Evolutionary conservation across 2,797 vertebrate genomes (phyloP).

Genomic region (Cyclopterus lumpus): DNA sequence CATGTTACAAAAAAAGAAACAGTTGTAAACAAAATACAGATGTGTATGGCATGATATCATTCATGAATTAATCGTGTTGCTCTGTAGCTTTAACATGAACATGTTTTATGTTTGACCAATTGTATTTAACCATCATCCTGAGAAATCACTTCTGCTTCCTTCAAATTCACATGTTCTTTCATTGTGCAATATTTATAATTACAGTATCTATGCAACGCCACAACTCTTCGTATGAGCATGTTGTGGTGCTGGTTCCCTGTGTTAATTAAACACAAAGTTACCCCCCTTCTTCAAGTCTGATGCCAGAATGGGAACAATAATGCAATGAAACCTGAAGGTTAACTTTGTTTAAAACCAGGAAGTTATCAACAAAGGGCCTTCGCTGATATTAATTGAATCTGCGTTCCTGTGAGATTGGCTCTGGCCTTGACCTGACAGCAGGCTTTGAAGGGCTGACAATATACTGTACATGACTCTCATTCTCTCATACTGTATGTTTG

Average conservation of each 20-base stretch:
- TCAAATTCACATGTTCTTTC: neutral
- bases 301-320: constrained; percentile 51
- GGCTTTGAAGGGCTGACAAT: constrained; percentile 34
- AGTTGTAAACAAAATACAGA: neutral
- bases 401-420: constrained; percentile 64
- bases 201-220: neutral
- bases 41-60: neutral
- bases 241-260: neutral
- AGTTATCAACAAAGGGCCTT: constrained; percentile 60
- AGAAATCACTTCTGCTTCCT: neutral
- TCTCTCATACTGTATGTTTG: constrained; percentile 54
- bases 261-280: constrained; percentile 26
- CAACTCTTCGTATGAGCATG: neutral
- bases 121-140: neutral
- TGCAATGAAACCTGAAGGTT: constrained; percentile 35
- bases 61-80: neutral
- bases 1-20: neutral
- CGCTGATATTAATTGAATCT: constrained; percentile 58
- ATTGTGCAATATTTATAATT: neutral
- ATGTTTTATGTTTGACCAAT: neutral
- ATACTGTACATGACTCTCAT: constrained; percentile 19
- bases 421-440: constrained; percentile 64
- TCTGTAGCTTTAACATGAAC: neutral
- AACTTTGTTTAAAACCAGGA: constrained; percentile 57
- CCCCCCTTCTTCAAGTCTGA: constrained; percentile 26